Base-by-base conservation (phyloP, 2,888 invertebrate genomes). In the Patella pellucida region DNA sequence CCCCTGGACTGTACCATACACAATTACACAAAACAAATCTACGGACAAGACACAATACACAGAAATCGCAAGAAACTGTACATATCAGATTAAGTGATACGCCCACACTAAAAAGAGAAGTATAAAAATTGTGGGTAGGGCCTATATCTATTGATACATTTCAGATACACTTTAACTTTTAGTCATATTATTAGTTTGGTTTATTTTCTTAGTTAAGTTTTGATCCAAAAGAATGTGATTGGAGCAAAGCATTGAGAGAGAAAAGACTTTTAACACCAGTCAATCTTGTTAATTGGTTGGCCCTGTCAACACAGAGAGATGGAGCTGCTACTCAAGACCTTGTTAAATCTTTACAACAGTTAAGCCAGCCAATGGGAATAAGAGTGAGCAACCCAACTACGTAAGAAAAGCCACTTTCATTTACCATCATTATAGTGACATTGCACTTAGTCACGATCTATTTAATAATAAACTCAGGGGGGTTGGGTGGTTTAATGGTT, bases 211-310 rank as follows among this genome's bases (percentile, higher is more conserved):
- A 79, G 85, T 74, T 85, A 87, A 75, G 23, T 5, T 91, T 90
- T 79, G 83, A 85, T 14, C 90, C 92, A 0, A 94, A 94, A 16
- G 90, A 91, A 1, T 96, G 95, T 0, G 96, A 97, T 74, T 97
- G 97, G 96, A 94, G 95, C 0, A 89, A 92, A 1, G 93, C 94
- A 54, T 92, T 96, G 88, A 92, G 95, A 79, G 89, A 91, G 54
- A 86, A 88, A 54, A 76, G 80, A 62, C 76, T 88, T 71, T 74
- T 85, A 3, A 80, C 83, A 1, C 69, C 89, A 3, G 84, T 88
- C 0, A 68, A 78, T 16, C 79, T 92, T 52, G 62, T 76, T 0
- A 78, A 87, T 52, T 92, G 92, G 92, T 75, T 88, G 0, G 70
- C 91, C 11, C 76, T 92, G 4, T 84, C 76, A 75, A 85, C 87